phyloP scores from a whole-genome alignment of 2,797 vertebrate species.

The Notolepis coatsorum region DNA sequence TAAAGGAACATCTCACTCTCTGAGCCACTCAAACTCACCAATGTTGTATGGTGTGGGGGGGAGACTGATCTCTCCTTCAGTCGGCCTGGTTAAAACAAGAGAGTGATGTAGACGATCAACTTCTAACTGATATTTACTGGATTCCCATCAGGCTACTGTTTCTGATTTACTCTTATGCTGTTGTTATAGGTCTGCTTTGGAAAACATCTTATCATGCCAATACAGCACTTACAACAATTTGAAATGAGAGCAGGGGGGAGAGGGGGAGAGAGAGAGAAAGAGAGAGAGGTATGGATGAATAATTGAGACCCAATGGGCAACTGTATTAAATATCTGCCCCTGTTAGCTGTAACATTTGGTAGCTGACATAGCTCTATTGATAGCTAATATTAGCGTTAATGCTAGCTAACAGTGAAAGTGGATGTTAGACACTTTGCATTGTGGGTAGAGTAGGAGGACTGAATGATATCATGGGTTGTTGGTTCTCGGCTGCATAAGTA shows the following conservation, averaged over 20 bases:
- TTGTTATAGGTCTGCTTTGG: too few relatives aligned
- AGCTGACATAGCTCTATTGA: too few relatives aligned
- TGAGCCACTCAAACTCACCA: conserved; percentile 48
- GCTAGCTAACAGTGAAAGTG: too few relatives aligned
- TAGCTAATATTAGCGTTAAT: too few relatives aligned
- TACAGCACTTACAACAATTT: too few relatives aligned
- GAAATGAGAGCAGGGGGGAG: conserved; percentile 6
- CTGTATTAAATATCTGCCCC: too few relatives aligned
- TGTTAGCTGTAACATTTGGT: too few relatives aligned
- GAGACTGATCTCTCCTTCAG: conserved; percentile 91
- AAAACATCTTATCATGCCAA: too few relatives aligned
- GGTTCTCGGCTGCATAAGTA: too few relatives aligned
- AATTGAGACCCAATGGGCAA: conserved; percentile 15
- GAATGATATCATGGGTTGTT: too few relatives aligned
- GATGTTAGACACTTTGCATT: too few relatives aligned
- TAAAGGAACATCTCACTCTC: background rate
- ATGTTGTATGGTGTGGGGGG: background rate
- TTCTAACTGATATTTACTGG: conserved; percentile 42
- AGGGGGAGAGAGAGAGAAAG: conserved; percentile 12
- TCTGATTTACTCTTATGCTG: conserved; percentile 88
- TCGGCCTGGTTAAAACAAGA: conserved; percentile 75
- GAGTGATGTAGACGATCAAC: background rate
- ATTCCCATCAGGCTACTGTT: conserved; percentile 83
- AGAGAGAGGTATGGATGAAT: conserved; percentile 8
- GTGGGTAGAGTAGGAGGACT: too few relatives aligned